phyloP scores from a whole-genome alignment of 2,797 vertebrate genomes.

The Steatocranus sp. region DNA sequence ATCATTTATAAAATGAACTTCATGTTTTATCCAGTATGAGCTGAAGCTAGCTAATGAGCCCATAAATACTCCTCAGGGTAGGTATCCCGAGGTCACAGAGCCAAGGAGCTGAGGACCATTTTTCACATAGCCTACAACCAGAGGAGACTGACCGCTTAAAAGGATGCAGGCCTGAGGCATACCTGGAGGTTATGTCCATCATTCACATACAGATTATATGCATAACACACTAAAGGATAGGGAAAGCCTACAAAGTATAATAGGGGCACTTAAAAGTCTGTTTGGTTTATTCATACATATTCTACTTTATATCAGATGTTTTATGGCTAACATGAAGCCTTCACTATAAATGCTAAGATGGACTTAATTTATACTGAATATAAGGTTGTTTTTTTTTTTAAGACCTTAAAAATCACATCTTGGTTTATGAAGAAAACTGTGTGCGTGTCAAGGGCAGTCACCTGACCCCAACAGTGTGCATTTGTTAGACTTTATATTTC shows the following conservation, averaged over 20 bases:
- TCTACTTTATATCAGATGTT: conserved; percentile 18
- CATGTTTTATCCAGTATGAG: background rate
- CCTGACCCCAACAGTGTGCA: background rate
- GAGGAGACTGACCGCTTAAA: background rate
- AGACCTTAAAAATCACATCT: background rate
- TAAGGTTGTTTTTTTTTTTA: background rate
- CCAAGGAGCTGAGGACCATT: background rate
- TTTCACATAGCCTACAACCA: background rate
- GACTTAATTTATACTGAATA: conserved; percentile 8
- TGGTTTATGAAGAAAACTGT: background rate
- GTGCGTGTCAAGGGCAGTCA: background rate
- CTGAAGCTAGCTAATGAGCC: background rate
- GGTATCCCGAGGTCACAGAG: background rate
- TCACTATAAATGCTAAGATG: conserved; percentile 19
- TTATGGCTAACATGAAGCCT: conserved; percentile 24
- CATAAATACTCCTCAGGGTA: background rate
- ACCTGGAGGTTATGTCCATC: background rate
- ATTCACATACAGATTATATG: background rate
- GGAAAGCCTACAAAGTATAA: background rate
- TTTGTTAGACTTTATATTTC: conserved; percentile 15
- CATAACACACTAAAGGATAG: background rate
- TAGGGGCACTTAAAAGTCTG: background rate
- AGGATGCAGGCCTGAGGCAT: background rate
- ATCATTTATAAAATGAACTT: background rate
- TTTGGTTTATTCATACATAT: conserved; percentile 23